A percentile compares a stretch with the other conserved stretches of the same genome.
These are phyloP conservation scores for Poecilia velifera DNA, from an alignment of 2,797 vertebrate species.

Conservation along the genomic window DNA sequence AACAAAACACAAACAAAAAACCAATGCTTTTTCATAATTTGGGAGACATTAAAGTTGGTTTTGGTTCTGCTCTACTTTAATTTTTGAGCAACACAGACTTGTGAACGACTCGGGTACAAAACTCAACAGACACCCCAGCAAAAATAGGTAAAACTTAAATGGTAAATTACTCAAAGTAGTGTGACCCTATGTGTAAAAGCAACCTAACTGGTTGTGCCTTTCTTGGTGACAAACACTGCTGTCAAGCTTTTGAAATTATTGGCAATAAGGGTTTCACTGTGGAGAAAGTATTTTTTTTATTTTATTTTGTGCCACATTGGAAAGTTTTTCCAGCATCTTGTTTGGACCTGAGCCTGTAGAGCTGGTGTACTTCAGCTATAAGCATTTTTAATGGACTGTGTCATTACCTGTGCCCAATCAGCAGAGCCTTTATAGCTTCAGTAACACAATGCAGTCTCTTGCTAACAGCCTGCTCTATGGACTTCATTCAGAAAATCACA, in stretches of 20 bases:
- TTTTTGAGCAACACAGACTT: background rate
- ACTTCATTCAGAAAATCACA: conserved; percentile 53
- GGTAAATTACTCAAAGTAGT: background rate
- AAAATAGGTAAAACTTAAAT: no score
- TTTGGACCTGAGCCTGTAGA: no score
- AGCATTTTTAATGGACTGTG: conserved; percentile 51
- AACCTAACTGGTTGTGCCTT: background rate
- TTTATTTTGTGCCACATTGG: background rate
- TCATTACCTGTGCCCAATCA: conserved; percentile 43
- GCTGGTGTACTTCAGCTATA: conserved; percentile 16
- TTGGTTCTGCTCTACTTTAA: background rate
- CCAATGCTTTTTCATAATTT: no score
- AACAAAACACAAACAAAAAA: no score
- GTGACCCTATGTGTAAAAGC: background rate
- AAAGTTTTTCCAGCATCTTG: no score
- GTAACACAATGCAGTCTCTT: conserved; percentile 30
- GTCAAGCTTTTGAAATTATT: no score
- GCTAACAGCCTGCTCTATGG: conserved; percentile 15
- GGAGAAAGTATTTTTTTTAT: background rate
- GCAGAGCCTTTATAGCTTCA: conserved; percentile 47
- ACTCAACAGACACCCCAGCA: background rate
- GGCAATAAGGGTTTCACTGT: background rate
- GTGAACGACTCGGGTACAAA: background rate
- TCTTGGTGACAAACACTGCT: no score
- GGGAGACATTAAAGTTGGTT: no score